A percentile compares a stretch with the other conserved stretches of the same genome.
phyloP scores from a whole-genome alignment of 2,797 vertebrate genomes.

The Labeo calbasu region DNA sequence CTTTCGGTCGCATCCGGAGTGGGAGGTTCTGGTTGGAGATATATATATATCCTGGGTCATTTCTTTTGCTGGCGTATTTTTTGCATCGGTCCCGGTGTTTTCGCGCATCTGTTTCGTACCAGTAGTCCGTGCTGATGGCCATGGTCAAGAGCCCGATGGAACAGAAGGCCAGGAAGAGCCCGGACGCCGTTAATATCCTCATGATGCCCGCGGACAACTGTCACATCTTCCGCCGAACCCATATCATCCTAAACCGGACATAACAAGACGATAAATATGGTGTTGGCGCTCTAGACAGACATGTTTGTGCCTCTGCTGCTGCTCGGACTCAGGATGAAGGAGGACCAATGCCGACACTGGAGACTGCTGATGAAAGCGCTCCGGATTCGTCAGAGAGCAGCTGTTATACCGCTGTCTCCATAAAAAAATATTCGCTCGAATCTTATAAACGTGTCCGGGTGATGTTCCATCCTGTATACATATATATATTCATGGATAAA shows the following conservation, averaged over 20 bases:
- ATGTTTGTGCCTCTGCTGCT: constrained; percentile 50
- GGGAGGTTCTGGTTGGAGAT: constrained; percentile 89
- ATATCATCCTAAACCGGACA: constrained; percentile 55
- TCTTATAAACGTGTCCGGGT: neutral
- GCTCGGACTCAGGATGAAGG: constrained; percentile 52
- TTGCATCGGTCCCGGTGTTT: constrained; percentile 89
- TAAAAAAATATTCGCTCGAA: constrained; percentile 1
- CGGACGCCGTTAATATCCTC: constrained; percentile 88
- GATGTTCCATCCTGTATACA: neutral
- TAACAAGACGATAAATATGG: constrained; percentile 36
- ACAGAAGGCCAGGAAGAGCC: constrained; percentile 87
- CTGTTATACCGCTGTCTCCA: neutral
- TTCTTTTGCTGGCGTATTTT: constrained; percentile 87
- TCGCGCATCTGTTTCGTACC: constrained; percentile 93
- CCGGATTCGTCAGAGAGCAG: constrained; percentile 52
- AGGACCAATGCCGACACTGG: constrained; percentile 56
- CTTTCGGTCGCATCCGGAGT: constrained; percentile 82
- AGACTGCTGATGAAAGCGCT: constrained; percentile 64
- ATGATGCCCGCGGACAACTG: constrained; percentile 78
- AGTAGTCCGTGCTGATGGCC: constrained; percentile 90
- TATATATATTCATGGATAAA: neutral
- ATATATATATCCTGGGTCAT: constrained; percentile 90
- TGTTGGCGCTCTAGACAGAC: constrained; percentile 55
- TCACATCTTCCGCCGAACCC: constrained; percentile 54
- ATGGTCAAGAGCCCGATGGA: constrained; percentile 86